Evolutionary conservation across 1,140 invertebrate genomes (phyloP).

Genomic region (Lepeophtheirus salmonis): DNA sequence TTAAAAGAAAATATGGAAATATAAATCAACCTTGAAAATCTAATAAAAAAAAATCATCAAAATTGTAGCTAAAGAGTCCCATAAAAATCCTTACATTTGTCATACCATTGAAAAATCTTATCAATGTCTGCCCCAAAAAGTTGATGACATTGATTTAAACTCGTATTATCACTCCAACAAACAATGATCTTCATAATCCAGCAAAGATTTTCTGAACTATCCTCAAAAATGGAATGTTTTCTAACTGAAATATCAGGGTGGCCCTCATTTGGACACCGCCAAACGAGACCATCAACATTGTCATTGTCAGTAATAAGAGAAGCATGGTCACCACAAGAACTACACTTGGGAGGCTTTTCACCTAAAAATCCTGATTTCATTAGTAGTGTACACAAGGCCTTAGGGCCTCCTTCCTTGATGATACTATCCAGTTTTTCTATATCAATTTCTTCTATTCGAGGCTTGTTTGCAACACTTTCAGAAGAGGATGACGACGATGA

Average conservation of each 20-base stretch:
- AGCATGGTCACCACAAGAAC: neutral
- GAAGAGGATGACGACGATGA: neutral
- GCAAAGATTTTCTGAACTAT: neutral
- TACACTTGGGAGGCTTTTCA: neutral
- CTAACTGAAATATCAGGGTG: neutral
- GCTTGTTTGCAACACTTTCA: too few species aligned
- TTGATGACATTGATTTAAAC: constrained; percentile 3
- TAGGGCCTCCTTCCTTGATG: neutral
- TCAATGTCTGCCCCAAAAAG: neutral
- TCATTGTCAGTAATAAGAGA: neutral
- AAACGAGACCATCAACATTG: neutral
- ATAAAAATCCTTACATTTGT: neutral
- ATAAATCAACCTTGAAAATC: too few species aligned
- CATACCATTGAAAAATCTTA: constrained; percentile 6
- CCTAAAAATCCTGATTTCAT: neutral
- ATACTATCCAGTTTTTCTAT: neutral
- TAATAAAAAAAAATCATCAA: too few species aligned
- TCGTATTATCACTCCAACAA: constrained; percentile 9
- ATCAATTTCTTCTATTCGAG: neutral
- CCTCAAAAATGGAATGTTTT: neutral
- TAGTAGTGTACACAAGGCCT: neutral
- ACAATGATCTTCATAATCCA: constrained; percentile 8
- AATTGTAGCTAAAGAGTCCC: too few species aligned
- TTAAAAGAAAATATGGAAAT: neutral
- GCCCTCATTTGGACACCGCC: neutral